Evolutionary conservation across 1,140 invertebrate genomes (phyloP), one percentile per base, ranked within the genome.

Genomic region (Chrysoperla carnea): DNA sequence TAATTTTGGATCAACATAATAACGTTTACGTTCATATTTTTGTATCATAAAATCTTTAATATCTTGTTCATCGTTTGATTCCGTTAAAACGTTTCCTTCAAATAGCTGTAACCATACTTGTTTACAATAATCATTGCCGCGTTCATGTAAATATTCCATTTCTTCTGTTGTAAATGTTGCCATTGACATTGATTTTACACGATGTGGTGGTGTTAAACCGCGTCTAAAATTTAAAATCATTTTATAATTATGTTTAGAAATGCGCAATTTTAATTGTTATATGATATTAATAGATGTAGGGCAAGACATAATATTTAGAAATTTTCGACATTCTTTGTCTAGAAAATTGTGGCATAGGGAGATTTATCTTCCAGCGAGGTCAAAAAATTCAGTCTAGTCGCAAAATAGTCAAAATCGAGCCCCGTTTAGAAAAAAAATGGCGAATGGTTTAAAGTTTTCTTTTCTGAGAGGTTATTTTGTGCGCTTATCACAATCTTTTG

Each of bases 121-220:
- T 52, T 78, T 72, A 60, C 90, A 94, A 54, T 87, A 81, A 70
- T 95, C 89, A 66, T 98, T 98, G 48, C 93, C 93, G 64, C 80
- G 78, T 43, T 72, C 71, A 68, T 80, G 84, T 47, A 98, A 72
- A 55, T 87, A 82, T 59, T 93, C 88, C 57, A 98, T 82, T 69
- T 98, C 94, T 50, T 98, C 93, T 49, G 80, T 74, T 46, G 83
- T 92, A 62, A 98, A 98, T 53, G 85, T 94, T 36, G 93, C 88
- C 93, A 98, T 96, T 6, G 92, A 95, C 53, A 98, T 97, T 29
- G 93, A 97, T 66, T 98, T 98, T 27, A 97, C 91, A 49, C 94
- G 72, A 64, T 97, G 92, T 46, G 93, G 94, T 37, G 94, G 93
- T 54, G 92, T 97, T 50, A 98, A 66, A 40, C 93, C 94, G 60